phyloP scores from a whole-genome alignment of 2,888 invertebrate genomes.

The Cataglyphis rosenhaueri region DNA sequence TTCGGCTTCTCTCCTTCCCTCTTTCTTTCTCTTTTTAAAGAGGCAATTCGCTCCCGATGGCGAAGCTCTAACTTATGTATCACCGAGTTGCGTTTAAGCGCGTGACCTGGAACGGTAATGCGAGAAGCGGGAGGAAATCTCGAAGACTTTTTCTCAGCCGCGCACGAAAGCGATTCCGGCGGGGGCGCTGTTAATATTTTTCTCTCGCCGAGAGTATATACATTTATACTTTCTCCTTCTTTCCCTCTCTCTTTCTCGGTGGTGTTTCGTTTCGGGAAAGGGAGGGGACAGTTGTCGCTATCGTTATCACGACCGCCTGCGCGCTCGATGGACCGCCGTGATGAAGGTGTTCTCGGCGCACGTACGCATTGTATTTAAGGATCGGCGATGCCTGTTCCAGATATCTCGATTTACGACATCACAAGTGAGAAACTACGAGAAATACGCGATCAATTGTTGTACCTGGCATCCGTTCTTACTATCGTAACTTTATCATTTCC shows the following conservation, averaged over 20 bases:
- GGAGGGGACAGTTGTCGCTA: slow-evolving; percentile 26
- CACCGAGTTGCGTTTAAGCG: slow-evolving; percentile 66
- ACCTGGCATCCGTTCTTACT: neutral
- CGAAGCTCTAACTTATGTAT: slow-evolving; percentile 66
- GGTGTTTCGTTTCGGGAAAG: neutral
- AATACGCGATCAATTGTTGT: slow-evolving; percentile 8
- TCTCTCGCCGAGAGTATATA: slow-evolving; percentile 2
- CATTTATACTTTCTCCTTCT: slow-evolving; percentile 33
- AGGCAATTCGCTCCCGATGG: slow-evolving; percentile 61
- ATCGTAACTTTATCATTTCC: slow-evolving; percentile 18
- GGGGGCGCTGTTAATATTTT: slow-evolving; percentile 58
- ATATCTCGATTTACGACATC: neutral
- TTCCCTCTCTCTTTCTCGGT: neutral
- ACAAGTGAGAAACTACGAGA: neutral
- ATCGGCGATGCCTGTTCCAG: neutral
- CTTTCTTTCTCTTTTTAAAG: slow-evolving; percentile 47
- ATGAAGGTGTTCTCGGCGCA: slow-evolving; percentile 62
- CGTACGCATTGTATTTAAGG: slow-evolving; percentile 63
- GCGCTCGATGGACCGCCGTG: slow-evolving; percentile 58
- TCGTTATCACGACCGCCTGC: slow-evolving; percentile 59
- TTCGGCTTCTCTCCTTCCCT: neutral
- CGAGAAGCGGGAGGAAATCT: slow-evolving; percentile 49
- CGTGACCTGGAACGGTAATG: slow-evolving; percentile 68
- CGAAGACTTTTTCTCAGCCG: slow-evolving; percentile 29
- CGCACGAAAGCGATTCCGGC: slow-evolving; percentile 46